Percentiles rank a stretch among this genome's conserved stretches.
phyloP scores from a whole-genome alignment of 2,888 invertebrate genomes.

The Kryphioiulus occultus region DNA sequence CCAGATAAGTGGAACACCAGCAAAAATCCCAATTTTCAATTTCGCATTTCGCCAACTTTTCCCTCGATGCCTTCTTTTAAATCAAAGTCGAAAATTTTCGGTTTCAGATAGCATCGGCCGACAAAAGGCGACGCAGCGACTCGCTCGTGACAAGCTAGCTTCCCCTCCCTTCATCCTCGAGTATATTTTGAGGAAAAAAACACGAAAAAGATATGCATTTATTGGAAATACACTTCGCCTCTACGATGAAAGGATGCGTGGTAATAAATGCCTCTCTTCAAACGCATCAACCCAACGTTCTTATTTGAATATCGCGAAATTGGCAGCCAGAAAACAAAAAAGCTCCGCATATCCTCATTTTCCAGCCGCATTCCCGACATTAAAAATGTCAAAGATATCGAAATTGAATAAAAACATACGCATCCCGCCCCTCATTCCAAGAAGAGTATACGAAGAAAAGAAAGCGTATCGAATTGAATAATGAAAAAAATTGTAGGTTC shows the following conservation, averaged over 20 bases:
- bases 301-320: background rate
- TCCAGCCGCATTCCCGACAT: background rate
- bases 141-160: background rate
- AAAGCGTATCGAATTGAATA: too few relatives aligned
- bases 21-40: background rate
- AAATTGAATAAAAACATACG: background rate
- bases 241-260: background rate
- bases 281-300: background rate
- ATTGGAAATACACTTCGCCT: background rate
- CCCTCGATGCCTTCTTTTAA: background rate
- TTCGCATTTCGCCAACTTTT: background rate
- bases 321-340: background rate
- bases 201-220: background rate
- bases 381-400: background rate
- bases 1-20: background rate
- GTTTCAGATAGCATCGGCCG: background rate
- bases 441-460: too few relatives aligned
- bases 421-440: background rate
- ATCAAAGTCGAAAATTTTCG: background rate
- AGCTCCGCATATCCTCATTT: background rate
- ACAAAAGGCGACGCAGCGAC: background rate
- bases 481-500: too few relatives aligned
- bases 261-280: background rate
- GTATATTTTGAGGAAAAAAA: background rate
- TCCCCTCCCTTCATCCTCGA: background rate